Base-by-base conservation (phyloP, 23 tunicate species). In the Ascidia mentula region DNA sequence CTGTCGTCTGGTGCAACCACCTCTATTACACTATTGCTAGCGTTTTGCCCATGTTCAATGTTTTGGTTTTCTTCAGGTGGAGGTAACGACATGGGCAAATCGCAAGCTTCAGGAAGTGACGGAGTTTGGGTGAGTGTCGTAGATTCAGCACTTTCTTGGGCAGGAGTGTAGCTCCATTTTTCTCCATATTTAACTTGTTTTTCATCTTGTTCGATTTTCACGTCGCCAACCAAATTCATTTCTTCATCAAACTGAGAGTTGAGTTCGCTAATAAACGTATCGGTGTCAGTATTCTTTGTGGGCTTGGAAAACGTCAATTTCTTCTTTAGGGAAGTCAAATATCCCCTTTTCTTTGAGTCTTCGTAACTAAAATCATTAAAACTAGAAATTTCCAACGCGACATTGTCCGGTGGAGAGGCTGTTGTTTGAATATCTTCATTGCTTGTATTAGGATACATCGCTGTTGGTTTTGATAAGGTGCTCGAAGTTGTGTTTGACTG, bases 81-180 rank as follows among this genome's bases (percentile, higher is more conserved):
- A 6, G 89, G 83, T 45, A 76, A 76, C 0, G 77, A 69, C 45
- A 40, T 38, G 13, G 72, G 77, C 40, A 53, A 53, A 40, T 69
- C 85, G 12, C 38, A 39, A 30, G 71, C 85, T 6, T 34, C 38
- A 9, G 59, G 24, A 8, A 5, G 22, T 77, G 42, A 36, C 17
- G 36, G 69, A 53, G 65, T 20, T 3, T 20, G 24, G 24, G 65
- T 28, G 24, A 45, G 69, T 12, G 36, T 36, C 65, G 24, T 1
- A 53, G 65, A 26, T 53, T 3, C 22, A 5, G 65, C 22, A 0
- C 30, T 40, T 12, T 38, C n/a, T 71, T 86, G 76, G 65, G 22
- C 24, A 18, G 97, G 90, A 22, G 86, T 37, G 72, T 91, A 91
- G 69, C 90, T 91, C 97, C 97, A 91, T 59, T 91, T 91, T 78